Evolutionary conservation across 2,113 vertebrate genomes (phyloP), one percentile per base, ranked within the genome.

Genomic region (Anguilla japonica): DNA sequence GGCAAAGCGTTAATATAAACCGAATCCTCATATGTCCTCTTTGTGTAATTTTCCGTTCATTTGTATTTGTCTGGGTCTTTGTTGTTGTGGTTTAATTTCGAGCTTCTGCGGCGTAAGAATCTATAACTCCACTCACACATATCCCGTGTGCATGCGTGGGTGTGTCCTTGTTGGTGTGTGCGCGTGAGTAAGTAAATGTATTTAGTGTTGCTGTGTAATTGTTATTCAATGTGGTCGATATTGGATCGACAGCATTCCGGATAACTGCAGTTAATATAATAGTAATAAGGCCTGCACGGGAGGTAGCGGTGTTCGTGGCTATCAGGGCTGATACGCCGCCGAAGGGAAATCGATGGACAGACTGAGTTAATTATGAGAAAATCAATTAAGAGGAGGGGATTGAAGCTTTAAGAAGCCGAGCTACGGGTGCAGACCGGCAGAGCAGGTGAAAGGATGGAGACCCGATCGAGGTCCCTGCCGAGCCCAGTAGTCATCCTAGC

Each of bases 361-460:
- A 95, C 94, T 94, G 94, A 96, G 95, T 96, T 96, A 96, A 96
- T 96, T 95, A 95, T 95, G 91, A 92, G 92, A 95, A 95, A 96
- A 96, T 96, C 96, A 96, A 96, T 96, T 96, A 96, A 94, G 93
- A 96, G 95, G 95, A 95, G 94, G 94, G 92, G 93, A 93, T 92
- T 85, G 53, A 63, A 89, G 91, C 89, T 94, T 94, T 94, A 93
- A 93, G 95, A 95, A 87, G 90, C 90, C 90, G 89, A 85, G 89
- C 87, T 22, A 18, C 13, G 85, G 84, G 89, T 87, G 84, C 39
- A 43, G 88, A 71, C 85, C 81, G 46, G 81, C 89, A 91, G 89
- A 90, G 90, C 84, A 90, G 90, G 85, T 87, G 89, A 53, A 53
- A 53, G 50, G 50, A 53, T 0, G 85, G 26, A 87, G 88, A 71